Evolutionary conservation across 2,113 vertebrate genomes (phyloP).

Genomic region (Tympanuchus pallidicinctus): DNA sequence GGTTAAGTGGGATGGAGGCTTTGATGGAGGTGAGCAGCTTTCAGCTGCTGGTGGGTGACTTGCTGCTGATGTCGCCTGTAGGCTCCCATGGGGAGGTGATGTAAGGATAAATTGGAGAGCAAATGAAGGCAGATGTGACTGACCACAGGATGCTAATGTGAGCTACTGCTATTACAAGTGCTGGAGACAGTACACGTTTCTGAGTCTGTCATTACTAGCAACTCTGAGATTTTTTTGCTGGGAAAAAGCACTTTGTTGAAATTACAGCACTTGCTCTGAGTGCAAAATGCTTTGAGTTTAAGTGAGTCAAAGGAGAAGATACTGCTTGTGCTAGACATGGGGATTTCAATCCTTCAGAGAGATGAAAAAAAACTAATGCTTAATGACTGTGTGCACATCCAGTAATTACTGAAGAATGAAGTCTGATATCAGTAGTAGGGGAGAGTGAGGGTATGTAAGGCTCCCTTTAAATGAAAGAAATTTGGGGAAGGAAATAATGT

Average conservation of each 20-base stretch:
- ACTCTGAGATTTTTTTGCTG: fast-evolving
- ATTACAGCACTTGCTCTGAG: background rate
- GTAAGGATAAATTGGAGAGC: background rate
- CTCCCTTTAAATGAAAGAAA: background rate
- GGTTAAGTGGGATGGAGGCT: background rate
- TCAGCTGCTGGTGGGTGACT: background rate
- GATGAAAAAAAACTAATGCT: constrained; percentile 37
- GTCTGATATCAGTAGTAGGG: constrained; percentile 32
- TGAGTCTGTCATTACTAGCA: background rate
- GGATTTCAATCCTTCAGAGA: constrained; percentile 32
- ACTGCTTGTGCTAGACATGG: constrained; percentile 12
- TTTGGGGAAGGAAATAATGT: background rate
- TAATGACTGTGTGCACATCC: constrained; percentile 57
- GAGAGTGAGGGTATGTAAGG: background rate
- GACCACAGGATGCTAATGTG: background rate
- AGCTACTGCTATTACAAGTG: background rate
- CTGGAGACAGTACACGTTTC: background rate
- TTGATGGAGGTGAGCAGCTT: background rate
- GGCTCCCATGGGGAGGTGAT: background rate
- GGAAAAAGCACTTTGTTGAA: background rate
- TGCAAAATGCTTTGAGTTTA: background rate
- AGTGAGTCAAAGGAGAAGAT: constrained; percentile 59
- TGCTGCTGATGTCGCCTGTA: background rate
- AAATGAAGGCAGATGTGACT: background rate
- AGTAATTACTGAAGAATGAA: constrained; percentile 71